Evolutionary conservation across 1,140 invertebrate genomes (phyloP).

Genomic region (Trypoxylus dichotomus): DNA sequence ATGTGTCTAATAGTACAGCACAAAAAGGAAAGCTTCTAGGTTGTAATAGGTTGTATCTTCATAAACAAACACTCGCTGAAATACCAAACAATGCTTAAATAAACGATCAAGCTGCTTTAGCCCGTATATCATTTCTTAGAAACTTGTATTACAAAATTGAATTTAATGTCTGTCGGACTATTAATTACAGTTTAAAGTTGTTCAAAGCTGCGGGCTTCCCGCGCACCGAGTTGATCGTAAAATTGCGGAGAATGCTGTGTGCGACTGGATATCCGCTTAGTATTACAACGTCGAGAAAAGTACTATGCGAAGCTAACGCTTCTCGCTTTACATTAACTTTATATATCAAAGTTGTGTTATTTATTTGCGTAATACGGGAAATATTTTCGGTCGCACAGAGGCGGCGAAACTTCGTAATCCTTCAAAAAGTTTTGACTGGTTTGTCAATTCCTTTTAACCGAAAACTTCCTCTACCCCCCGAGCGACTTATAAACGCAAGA

Average conservation of each 20-base stretch:
- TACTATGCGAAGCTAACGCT: background rate
- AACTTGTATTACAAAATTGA: background rate
- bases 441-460: background rate
- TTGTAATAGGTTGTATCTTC: too few relatives aligned
- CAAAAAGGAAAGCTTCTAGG: too few relatives aligned
- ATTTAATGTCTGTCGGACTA: background rate
- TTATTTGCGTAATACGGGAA: background rate
- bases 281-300: background rate
- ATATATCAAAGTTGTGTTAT: slow-evolving; percentile 3
- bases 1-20: too few relatives aligned
- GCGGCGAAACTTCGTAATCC: slow-evolving; percentile 5
- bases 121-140: too few relatives aligned
- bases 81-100: too few relatives aligned
- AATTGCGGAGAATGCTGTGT: background rate
- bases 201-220: background rate
- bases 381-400: background rate
- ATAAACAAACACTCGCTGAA: too few relatives aligned
- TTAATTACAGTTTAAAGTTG: slow-evolving; percentile 4
- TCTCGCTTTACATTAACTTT: background rate
- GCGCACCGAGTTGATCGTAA: background rate
- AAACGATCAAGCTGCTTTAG: too few relatives aligned
- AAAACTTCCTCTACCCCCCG: background rate
- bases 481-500: background rate
- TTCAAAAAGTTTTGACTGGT: background rate
- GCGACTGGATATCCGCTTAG: background rate